These are phyloP conservation scores for Euleptes europaea DNA, from an alignment of 2,113 vertebrate genomes.

Conservation along the genomic window DNA sequence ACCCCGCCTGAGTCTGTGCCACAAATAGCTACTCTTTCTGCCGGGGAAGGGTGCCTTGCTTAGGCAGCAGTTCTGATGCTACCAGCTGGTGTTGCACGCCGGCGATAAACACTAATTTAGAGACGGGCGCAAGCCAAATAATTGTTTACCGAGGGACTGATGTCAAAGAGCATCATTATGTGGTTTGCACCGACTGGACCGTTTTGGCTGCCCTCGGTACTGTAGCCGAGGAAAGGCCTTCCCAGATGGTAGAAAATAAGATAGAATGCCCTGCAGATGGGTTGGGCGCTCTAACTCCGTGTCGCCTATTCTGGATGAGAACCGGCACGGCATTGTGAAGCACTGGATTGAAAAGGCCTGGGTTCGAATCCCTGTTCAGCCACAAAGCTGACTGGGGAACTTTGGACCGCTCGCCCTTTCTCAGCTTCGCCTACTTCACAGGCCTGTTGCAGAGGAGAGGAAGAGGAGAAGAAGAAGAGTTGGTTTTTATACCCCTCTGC, in stretches of 20 bases:
- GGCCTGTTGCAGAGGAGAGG: too few relatives aligned
- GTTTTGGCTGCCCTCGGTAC: conserved; percentile 50
- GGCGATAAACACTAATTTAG: conserved; percentile 64
- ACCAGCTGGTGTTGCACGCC: conserved; percentile 35
- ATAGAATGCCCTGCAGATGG: neutral
- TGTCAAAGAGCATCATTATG: conserved; percentile 53
- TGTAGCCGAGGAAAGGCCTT: neutral
- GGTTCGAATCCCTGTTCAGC: too few relatives aligned
- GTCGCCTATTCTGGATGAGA: neutral
- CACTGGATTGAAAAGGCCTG: too few relatives aligned
- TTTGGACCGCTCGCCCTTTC: too few relatives aligned
- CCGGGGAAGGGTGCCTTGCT: conserved; percentile 48
- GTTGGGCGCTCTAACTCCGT: too few relatives aligned
- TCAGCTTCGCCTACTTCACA: too few relatives aligned
- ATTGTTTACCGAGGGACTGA: conserved; percentile 58
- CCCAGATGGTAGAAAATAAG: neutral
- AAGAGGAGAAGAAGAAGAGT: too few relatives aligned
- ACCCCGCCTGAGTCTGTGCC: neutral
- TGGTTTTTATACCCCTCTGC: too few relatives aligned
- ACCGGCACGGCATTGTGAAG: too few relatives aligned
- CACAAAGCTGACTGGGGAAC: too few relatives aligned
- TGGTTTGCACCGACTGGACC: conserved; percentile 36
- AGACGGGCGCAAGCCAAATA: conserved; percentile 47
- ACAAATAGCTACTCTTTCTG: neutral
- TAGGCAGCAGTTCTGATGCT: conserved; percentile 46